phyloP scores from a whole-genome alignment of 1,140 invertebrate species.

The Euura lappo region DNA sequence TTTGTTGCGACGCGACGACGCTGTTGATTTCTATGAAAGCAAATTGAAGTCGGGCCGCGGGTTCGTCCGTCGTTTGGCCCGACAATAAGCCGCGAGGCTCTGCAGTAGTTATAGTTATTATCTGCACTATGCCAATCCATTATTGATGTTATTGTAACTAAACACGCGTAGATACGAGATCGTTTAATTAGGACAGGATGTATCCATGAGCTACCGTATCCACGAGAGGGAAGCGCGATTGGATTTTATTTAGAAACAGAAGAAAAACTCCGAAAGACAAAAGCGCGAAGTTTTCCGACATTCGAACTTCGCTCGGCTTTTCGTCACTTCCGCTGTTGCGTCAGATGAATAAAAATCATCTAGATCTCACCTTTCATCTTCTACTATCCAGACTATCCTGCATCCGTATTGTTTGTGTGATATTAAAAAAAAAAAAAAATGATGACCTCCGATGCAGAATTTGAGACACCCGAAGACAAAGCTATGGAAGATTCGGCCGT shows the following conservation, averaged over 20 bases:
- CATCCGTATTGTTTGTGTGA: background rate
- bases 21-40: background rate
- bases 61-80: background rate
- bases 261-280: conserved; percentile 18
- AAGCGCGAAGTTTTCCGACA: background rate
- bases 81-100: background rate
- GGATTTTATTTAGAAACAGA: background rate
- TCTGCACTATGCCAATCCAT: background rate
- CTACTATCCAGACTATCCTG: background rate
- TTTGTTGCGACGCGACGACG: background rate
- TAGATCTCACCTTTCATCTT: background rate
- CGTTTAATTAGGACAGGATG: background rate
- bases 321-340: background rate
- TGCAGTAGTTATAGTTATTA: background rate
- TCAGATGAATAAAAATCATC: too few relatives aligned
- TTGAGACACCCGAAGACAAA: conserved; percentile 38
- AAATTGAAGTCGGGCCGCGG: background rate
- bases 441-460: conserved; percentile 45
- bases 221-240: conserved; percentile 18
- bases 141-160: background rate
- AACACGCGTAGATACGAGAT: too few relatives aligned
- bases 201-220: conserved; percentile 43
- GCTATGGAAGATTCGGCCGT: conserved; percentile 41
- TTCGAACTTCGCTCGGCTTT: background rate
- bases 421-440: conserved; percentile 31